phyloP scores from a whole-genome alignment of 2,113 vertebrate species.

The Halichoeres trimaculatus region DNA sequence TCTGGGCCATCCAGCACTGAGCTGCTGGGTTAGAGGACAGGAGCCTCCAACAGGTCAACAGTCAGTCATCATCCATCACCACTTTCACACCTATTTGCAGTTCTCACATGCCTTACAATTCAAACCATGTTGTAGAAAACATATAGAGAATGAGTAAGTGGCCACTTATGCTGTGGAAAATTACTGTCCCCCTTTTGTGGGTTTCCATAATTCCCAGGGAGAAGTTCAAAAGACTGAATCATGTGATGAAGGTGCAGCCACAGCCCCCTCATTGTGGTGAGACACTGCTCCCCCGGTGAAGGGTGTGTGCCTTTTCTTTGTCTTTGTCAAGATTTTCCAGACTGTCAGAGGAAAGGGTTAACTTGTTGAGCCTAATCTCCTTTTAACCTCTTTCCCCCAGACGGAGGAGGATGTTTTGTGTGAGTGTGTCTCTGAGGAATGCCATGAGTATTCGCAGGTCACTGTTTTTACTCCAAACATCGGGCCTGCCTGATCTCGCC shows the following conservation, averaged over 20 bases:
- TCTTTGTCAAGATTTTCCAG: slow-evolving; percentile 43
- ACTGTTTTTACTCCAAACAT: slow-evolving; percentile 68
- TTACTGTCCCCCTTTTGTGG: slow-evolving; percentile 25
- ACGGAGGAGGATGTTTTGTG: slow-evolving; percentile 53
- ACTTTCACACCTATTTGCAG: slow-evolving; percentile 10
- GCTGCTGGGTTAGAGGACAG: neutral
- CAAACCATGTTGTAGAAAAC: slow-evolving; percentile 26
- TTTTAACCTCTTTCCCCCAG: slow-evolving; percentile 34
- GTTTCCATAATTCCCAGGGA: slow-evolving; percentile 61
- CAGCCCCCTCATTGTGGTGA: slow-evolving; percentile 46
- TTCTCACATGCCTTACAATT: slow-evolving; percentile 4
- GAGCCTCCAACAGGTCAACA: too few relatives aligned
- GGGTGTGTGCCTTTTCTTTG: slow-evolving; percentile 58
- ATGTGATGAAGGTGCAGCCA: slow-evolving; percentile 61
- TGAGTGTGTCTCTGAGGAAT: slow-evolving; percentile 59
- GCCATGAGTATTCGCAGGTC: slow-evolving; percentile 63
- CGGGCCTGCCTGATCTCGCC: slow-evolving; percentile 67
- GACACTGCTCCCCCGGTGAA: slow-evolving; percentile 37
- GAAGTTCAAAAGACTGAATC: slow-evolving; percentile 64
- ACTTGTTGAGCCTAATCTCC: slow-evolving; percentile 31
- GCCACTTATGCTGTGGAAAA: slow-evolving; percentile 36
- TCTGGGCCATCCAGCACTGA: neutral
- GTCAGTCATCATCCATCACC: slow-evolving; percentile 8
- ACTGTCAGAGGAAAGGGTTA: slow-evolving; percentile 25
- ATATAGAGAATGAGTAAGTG: neutral